Evolutionary conservation across 2,797 vertebrate species (phyloP).

Genomic region (Oreortyx pictus): DNA sequence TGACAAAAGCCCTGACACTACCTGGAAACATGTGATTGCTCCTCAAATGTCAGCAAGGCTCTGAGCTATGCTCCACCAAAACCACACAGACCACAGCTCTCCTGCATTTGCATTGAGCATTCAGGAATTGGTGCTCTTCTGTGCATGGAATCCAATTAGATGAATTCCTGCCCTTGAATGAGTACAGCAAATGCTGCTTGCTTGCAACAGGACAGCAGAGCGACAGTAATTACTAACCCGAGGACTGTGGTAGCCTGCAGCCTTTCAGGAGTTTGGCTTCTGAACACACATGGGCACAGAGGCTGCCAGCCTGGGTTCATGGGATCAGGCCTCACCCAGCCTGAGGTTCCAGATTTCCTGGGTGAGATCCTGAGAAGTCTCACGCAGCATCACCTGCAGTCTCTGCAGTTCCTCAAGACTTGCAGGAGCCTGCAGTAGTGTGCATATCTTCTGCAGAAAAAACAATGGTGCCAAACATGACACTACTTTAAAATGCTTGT

Average conservation of each 20-base stretch:
- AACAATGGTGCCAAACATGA: not conserved
- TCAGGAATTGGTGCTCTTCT: not conserved
- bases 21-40: not conserved
- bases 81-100: not conserved
- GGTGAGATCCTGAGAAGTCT: not conserved
- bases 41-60: not conserved
- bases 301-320: accelerated
- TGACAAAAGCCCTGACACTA: not conserved
- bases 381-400: not conserved
- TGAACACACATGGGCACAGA: accelerated
- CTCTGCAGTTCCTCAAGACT: not conserved
- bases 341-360: not conserved
- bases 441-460: not conserved
- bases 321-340: not conserved
- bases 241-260: not conserved
- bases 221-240: not conserved
- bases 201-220: not conserved
- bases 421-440: not conserved
- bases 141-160: not conserved
- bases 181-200: not conserved
- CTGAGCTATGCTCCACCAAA: not conserved
- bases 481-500: accelerated
- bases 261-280: not conserved
- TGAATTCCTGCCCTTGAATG: not conserved
- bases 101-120: not conserved